Percentiles rank a stretch among this genome's conserved stretches.
These are phyloP conservation scores for Folsomia candida DNA, from an alignment of 2,888 invertebrate species.

Conservation along the genomic window DNA sequence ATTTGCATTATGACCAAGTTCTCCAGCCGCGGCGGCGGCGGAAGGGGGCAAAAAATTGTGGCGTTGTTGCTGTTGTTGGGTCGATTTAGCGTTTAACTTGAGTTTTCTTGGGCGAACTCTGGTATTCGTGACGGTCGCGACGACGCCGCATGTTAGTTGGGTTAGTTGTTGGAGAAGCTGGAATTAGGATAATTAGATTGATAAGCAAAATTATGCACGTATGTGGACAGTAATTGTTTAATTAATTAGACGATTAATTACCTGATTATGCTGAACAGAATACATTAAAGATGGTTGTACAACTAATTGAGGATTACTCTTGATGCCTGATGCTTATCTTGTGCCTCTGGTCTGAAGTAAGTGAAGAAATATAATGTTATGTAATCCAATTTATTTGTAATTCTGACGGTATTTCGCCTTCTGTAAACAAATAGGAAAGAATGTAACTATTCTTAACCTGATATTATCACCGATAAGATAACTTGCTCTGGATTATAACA, in stretches of 20 bases:
- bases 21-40: not conserved
- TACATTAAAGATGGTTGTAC: slow-evolving; percentile 36
- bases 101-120: slow-evolving; percentile 24
- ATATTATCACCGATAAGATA: too few species aligned
- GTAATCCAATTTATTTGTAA: too few species aligned
- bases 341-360: not conserved
- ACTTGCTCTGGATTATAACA: too few species aligned
- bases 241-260: too few species aligned
- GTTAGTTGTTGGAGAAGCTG: slow-evolving; percentile 39
- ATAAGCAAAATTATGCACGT: not conserved
- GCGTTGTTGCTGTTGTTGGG: too few species aligned
- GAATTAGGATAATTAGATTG: slow-evolving; percentile 3
- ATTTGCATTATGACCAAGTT: not conserved
- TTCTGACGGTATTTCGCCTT: too few species aligned
- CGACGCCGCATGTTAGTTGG: slow-evolving; percentile 37
- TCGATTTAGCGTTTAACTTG: not conserved
- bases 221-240: not conserved
- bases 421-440: too few species aligned
- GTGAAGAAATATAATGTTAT: too few species aligned
- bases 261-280: slow-evolving; percentile 39
- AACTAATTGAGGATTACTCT: too few species aligned
- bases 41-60: not conserved
- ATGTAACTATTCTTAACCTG: too few species aligned
- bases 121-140: slow-evolving; percentile 33
- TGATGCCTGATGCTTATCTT: not conserved